These are phyloP conservation scores for Diaperis boleti DNA, from an alignment of 2,888 invertebrate genomes.

Conservation along the genomic window DNA sequence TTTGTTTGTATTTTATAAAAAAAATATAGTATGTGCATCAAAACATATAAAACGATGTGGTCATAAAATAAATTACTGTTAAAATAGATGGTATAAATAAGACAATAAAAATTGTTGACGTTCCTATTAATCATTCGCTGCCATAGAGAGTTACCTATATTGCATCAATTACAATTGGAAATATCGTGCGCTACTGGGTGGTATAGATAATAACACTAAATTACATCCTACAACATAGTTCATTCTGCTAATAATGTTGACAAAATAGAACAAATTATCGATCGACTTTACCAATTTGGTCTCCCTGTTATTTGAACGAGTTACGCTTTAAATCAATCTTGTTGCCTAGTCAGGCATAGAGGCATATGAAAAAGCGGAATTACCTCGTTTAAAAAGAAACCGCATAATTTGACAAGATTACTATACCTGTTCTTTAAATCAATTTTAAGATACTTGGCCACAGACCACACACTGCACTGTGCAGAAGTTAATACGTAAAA, in stretches of 20 bases:
- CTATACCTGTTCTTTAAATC: conserved; percentile 53
- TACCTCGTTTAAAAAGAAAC: conserved; percentile 50
- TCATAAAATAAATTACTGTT: not conserved
- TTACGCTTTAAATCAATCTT: conserved; percentile 47
- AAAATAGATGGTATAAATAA: not conserved
- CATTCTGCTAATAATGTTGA: conserved; percentile 57
- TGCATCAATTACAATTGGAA: conserved; percentile 50
- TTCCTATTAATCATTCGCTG: not conserved
- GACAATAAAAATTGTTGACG: not conserved
- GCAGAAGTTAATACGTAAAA: not conserved
- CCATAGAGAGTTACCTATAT: conserved; percentile 16
- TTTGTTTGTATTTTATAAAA: too few relatives aligned
- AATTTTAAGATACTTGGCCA: conserved; percentile 48
- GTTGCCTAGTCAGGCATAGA: conserved; percentile 39
- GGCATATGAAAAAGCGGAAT: conserved; percentile 36
- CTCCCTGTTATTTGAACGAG: conserved; percentile 53
- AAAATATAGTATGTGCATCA: too few relatives aligned
- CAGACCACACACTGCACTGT: conserved; percentile 48
- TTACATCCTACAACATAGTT: conserved; percentile 59
- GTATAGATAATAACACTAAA: conserved; percentile 59
- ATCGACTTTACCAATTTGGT: conserved; percentile 56
- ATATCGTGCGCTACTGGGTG: conserved; percentile 64
- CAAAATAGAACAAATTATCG: conserved; percentile 59
- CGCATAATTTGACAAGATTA: conserved; percentile 57
- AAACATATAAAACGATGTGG: too few relatives aligned